Evolutionary conservation across 30 jellyfish, hydroid and myxozoan genomes (phyloP).

Genomic region (Aurelia coerulea): DNA sequence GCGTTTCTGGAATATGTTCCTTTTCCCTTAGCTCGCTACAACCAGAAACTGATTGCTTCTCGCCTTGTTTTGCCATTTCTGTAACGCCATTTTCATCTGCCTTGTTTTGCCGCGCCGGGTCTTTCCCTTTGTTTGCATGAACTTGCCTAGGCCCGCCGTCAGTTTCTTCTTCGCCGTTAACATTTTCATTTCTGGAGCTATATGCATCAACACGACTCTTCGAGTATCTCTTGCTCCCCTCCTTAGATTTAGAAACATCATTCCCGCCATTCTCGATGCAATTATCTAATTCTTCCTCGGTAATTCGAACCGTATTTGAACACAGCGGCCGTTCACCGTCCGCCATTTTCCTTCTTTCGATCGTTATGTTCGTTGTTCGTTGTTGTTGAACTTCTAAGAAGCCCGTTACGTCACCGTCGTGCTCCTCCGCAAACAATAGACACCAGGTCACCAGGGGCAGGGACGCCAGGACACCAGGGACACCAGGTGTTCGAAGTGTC

Average conservation of each 20-base stretch:
- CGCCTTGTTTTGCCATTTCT: no score
- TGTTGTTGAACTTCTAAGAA: conserved; percentile 23
- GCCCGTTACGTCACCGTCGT: not conserved
- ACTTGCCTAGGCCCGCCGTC: not conserved
- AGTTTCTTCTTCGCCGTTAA: not conserved
- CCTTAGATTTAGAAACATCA: not conserved
- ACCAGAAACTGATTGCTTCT: no score
- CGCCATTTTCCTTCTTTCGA: conserved; percentile 21
- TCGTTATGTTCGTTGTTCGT: not conserved
- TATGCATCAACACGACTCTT: conserved; percentile 5
- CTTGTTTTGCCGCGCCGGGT: not conserved
- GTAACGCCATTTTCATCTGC: no score
- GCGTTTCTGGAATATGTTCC: no score
- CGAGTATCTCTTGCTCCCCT: conserved; percentile 10
- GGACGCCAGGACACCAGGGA: no score
- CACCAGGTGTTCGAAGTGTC: no score
- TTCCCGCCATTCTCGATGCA: not conserved
- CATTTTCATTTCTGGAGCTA: not conserved
- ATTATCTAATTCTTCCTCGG: conserved; percentile 23
- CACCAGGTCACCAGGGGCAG: no score
- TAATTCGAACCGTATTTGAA: not conserved
- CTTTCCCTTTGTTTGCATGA: not conserved
- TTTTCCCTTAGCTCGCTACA: no score
- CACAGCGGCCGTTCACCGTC: not conserved
- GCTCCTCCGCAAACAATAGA: not conserved